These are phyloP conservation scores for Ceyx cyanopectus DNA, from an alignment of 2,113 vertebrate species.

Conservation along the genomic window DNA sequence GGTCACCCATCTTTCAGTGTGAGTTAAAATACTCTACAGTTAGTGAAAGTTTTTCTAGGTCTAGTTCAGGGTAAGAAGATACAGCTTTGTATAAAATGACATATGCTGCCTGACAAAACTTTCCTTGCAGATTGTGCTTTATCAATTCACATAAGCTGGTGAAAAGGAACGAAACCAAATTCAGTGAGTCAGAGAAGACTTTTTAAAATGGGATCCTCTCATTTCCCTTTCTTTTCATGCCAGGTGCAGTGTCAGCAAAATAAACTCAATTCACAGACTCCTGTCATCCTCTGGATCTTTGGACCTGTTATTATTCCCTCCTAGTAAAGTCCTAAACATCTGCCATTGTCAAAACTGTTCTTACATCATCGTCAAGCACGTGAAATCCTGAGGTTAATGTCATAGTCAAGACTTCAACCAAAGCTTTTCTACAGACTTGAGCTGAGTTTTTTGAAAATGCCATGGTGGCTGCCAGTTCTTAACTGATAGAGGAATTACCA, in stretches of 20 bases:
- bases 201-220: background rate
- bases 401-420: background rate
- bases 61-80: conserved; percentile 1
- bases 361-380: background rate
- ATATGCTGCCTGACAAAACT: background rate
- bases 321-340: background rate
- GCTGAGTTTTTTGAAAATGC: background rate
- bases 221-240: conserved; percentile 31
- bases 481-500: background rate
- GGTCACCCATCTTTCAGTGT: background rate
- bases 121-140: conserved; percentile 11
- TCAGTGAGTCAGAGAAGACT: background rate
- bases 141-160: conserved; percentile 5
- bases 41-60: background rate
- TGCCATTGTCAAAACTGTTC: background rate
- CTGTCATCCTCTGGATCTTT: background rate
- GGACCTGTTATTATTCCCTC: background rate
- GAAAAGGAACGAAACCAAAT: conserved; percentile 53
- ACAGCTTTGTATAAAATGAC: background rate
- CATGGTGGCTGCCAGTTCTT: background rate
- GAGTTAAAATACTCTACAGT: background rate
- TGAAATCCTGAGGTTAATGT: conserved; percentile 7
- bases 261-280: background rate
- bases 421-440: background rate
- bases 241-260: conserved; percentile 25